phyloP scores from a whole-genome alignment of 2,888 invertebrate genomes.

The Scaptomyza parva region DNA sequence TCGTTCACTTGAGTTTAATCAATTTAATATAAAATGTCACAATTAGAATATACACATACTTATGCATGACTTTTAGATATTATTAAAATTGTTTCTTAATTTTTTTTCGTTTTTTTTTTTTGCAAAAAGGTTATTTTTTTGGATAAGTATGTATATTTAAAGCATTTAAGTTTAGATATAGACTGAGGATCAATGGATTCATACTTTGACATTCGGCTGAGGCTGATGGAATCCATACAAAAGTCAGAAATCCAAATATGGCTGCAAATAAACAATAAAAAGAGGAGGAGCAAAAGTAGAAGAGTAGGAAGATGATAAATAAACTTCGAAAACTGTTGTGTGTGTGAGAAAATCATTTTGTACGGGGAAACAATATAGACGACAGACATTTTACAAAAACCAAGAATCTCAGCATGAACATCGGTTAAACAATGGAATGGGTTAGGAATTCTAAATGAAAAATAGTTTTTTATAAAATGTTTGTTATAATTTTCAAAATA shows the following conservation, averaged over 20 bases:
- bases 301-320: constrained; percentile 75
- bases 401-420: constrained; percentile 15
- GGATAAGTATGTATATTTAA: constrained; percentile 60
- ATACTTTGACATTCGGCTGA: constrained; percentile 88
- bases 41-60: constrained; percentile 58
- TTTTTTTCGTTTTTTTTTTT: constrained; percentile 39
- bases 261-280: constrained; percentile 84
- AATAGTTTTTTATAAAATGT: too few relatives aligned
- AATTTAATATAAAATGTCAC: constrained; percentile 41
- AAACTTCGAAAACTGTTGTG: constrained; percentile 55
- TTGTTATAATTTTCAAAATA: too few relatives aligned
- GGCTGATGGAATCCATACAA: constrained; percentile 85
- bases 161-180: constrained; percentile 52
- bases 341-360: constrained; percentile 27
- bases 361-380: background rate
- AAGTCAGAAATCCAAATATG: constrained; percentile 85
- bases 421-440: background rate
- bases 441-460: background rate
- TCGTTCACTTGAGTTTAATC: constrained; percentile 27
- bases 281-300: constrained; percentile 76
- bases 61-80: constrained; percentile 58
- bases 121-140: constrained; percentile 64
- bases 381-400: constrained; percentile 20
- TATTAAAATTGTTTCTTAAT: constrained; percentile 5
- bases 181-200: constrained; percentile 81